Conservation (phyloP, 2,113 vertebrate genomes). For the Platichthys flesus region DNA sequence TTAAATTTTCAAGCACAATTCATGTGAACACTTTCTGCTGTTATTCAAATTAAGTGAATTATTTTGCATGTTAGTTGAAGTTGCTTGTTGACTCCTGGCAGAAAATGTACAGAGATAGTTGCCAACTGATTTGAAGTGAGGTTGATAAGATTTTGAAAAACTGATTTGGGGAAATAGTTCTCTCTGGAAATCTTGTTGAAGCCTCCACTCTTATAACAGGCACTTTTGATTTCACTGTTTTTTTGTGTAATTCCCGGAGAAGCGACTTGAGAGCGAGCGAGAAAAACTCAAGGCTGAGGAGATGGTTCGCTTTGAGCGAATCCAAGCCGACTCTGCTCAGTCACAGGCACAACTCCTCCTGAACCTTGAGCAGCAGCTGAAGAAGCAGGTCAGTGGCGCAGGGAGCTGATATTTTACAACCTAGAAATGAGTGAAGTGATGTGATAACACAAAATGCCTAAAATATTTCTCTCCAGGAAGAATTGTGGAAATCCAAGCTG, state of each 20-base stretch:
- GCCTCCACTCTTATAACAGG: too few relatives aligned
- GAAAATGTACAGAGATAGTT: too few relatives aligned
- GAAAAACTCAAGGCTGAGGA: conserved; percentile 91
- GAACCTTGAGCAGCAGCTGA: conserved; percentile 85
- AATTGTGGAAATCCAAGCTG: conserved; percentile 85
- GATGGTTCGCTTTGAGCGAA: conserved; percentile 84
- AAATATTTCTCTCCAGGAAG: conserved; percentile 80
- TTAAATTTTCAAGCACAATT: too few relatives aligned
- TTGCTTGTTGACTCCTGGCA: too few relatives aligned
- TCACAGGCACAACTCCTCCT: conserved; percentile 74
- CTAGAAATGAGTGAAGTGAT: background rate
- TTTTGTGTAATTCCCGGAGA: conserved; percentile 79
- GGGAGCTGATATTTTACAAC: background rate
- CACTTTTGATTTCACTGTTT: too few relatives aligned
- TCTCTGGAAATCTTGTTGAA: too few relatives aligned
- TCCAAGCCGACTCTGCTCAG: conserved; percentile 55
- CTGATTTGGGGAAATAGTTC: too few relatives aligned
- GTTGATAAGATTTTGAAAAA: too few relatives aligned
- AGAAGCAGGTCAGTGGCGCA: conserved; percentile 84
- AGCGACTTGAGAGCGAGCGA: conserved; percentile 85
- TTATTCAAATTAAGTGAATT: too few relatives aligned
- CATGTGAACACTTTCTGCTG: too few relatives aligned
- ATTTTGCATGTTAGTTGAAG: too few relatives aligned
- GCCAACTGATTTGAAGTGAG: too few relatives aligned
- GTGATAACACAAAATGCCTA: background rate